These are phyloP conservation scores for Anser brachyrhynchus DNA, from an alignment of 2,113 vertebrate genomes.

Conservation along the genomic window DNA sequence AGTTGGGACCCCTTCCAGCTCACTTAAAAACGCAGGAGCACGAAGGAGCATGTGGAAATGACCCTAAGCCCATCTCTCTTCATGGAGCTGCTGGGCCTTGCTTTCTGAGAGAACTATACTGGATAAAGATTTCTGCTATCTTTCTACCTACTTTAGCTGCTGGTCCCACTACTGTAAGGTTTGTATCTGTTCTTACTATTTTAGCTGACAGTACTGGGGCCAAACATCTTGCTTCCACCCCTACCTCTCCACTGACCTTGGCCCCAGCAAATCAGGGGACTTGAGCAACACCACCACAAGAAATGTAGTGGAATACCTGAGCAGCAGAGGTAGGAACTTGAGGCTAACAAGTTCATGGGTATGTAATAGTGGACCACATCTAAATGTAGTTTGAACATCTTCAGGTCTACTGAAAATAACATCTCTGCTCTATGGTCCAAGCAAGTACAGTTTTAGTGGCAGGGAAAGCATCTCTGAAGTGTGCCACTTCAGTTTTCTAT, in stretches of 20 bases:
- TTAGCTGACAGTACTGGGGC: not conserved
- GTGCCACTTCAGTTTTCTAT: not conserved
- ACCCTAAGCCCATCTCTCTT: not conserved
- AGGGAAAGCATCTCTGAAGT: not conserved
- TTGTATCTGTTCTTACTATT: not conserved
- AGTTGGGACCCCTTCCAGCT: not conserved
- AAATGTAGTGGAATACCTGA: not conserved
- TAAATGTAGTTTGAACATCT: not conserved
- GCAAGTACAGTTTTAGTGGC: not conserved
- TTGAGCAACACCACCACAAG: not conserved
- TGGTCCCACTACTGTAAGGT: not conserved
- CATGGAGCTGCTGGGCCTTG: accelerated
- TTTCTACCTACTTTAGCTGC: not conserved
- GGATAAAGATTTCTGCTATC: not conserved
- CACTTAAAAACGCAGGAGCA: not conserved
- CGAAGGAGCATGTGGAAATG: not conserved
- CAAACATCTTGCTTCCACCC: not conserved
- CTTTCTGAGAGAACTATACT: not conserved
- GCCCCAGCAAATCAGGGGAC: not conserved
- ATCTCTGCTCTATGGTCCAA: not conserved
- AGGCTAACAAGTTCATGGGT: not conserved
- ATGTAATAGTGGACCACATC: not conserved
- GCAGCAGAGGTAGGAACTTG: not conserved
- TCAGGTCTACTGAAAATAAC: not conserved
- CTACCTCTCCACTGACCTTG: not conserved